These are phyloP conservation scores for Speoplatyrhinus poulsoni DNA, from an alignment of 2,113 vertebrate species.

Conservation along the genomic window DNA sequence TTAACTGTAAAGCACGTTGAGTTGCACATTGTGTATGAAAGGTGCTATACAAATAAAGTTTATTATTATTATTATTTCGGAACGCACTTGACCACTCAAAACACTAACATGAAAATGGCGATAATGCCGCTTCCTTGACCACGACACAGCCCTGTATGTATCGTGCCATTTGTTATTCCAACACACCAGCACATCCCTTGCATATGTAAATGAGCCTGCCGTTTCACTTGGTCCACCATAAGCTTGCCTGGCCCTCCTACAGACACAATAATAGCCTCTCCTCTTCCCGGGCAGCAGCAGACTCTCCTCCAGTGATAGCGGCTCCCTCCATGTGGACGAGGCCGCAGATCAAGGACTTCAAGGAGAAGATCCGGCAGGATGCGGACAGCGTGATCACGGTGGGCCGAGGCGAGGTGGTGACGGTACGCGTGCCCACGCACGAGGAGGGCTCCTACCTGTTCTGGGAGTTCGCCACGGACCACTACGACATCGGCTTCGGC, in stretches of 20 bases:
- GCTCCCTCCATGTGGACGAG: constrained; percentile 99
- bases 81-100: too few species aligned
- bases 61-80: too few species aligned
- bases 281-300: constrained; percentile 53
- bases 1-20: too few species aligned
- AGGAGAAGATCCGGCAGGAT: constrained; percentile 97
- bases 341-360: constrained; percentile 98
- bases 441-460: constrained; percentile 98
- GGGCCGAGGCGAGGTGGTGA: constrained; percentile 97
- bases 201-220: neutral
- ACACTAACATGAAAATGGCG: too few species aligned
- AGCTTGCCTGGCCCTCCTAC: too few species aligned
- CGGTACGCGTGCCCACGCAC: constrained; percentile 95
- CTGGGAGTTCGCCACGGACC: constrained; percentile 99
- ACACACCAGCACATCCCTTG: neutral
- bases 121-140: too few species aligned
- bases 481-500: constrained; percentile 98
- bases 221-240: too few species aligned
- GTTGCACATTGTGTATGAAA: too few species aligned
- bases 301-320: constrained; percentile 90
- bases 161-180: too few species aligned
- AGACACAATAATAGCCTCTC: too few species aligned
- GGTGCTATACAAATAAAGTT: too few species aligned
- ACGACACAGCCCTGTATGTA: too few species aligned
- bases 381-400: constrained; percentile 98